Percentiles rank a stretch among this genome's conserved stretches.
phyloP scores from a whole-genome alignment of 1,140 invertebrate species.

The Nautilus pompilius region DNA sequence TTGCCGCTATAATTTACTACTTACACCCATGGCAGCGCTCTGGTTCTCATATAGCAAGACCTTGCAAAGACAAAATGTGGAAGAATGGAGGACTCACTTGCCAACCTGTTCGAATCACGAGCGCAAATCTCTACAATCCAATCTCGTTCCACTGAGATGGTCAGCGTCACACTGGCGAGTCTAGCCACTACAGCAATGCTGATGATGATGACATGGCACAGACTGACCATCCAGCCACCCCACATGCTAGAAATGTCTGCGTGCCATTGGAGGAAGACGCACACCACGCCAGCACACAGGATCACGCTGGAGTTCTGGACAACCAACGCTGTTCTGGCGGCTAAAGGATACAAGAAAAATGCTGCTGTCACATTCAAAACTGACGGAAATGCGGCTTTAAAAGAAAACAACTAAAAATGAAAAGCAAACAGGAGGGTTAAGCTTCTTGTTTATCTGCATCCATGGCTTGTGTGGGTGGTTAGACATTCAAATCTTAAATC shows the following conservation, averaged over 20 bases:
- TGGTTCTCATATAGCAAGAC: too few species aligned
- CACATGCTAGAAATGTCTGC: neutral
- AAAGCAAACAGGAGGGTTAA: too few species aligned
- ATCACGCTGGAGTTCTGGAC: slow-evolving; percentile 29
- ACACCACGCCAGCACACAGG: slow-evolving; percentile 25
- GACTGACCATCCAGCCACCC: slow-evolving; percentile 10
- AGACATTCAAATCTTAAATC: too few species aligned
- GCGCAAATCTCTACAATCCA: slow-evolving; percentile 59
- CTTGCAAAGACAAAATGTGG: neutral
- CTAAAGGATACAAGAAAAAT: too few species aligned
- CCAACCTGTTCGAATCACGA: slow-evolving; percentile 34
- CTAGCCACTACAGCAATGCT: slow-evolving; percentile 34
- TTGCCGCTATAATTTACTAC: too few species aligned
- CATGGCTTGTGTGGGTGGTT: neutral
- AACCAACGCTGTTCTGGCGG: slow-evolving; percentile 26
- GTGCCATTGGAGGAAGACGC: slow-evolving; percentile 5
- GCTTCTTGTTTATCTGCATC: too few species aligned
- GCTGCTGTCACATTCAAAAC: too few species aligned
- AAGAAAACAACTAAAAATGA: too few species aligned
- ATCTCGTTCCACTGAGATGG: slow-evolving; percentile 59
- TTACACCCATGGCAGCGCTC: too few species aligned
- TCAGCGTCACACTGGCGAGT: slow-evolving; percentile 54
- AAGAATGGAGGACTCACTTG: slow-evolving; percentile 26
- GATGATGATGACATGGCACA: slow-evolving; percentile 39
- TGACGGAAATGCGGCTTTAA: too few species aligned